Conservation (phyloP, 2,113 vertebrate species). For the Petrocephalus zakoni region DNA sequence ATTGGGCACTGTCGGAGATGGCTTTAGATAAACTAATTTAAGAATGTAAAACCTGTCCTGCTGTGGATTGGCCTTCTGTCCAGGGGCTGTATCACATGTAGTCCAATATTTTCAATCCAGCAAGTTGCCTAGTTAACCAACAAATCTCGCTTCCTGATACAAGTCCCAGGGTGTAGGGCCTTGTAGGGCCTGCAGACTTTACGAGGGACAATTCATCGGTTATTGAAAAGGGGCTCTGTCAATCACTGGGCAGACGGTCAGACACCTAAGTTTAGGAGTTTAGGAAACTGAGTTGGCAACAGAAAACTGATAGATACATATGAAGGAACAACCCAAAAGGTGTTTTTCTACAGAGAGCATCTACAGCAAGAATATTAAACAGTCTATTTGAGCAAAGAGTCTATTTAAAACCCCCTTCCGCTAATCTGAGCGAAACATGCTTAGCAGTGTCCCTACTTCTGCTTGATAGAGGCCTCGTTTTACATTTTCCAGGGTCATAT, state of each 20-base stretch:
- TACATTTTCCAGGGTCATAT: constrained; percentile 5
- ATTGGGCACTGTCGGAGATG: neutral
- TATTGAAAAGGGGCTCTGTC: neutral
- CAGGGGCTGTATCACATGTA: neutral
- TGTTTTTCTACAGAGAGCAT: neutral
- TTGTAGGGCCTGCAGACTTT: neutral
- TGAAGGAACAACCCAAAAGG: neutral
- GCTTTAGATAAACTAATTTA: neutral
- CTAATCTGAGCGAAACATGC: neutral
- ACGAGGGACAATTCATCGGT: neutral
- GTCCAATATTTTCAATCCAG: neutral
- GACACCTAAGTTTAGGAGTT: neutral
- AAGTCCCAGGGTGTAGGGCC: neutral
- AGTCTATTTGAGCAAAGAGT: neutral
- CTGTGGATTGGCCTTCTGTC: neutral
- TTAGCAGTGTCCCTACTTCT: neutral
- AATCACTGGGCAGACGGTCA: neutral
- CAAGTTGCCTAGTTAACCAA: neutral
- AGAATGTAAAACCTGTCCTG: neutral
- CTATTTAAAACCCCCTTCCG: neutral
- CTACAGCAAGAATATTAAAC: neutral
- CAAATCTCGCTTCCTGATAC: neutral
- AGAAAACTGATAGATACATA: neutral
- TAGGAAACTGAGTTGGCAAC: neutral
- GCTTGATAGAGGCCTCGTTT: neutral